Percentiles rank a stretch among this genome's conserved stretches.
Evolutionary conservation across 2,888 invertebrate species (phyloP).

Genomic region (Spodoptera littoralis): DNA sequence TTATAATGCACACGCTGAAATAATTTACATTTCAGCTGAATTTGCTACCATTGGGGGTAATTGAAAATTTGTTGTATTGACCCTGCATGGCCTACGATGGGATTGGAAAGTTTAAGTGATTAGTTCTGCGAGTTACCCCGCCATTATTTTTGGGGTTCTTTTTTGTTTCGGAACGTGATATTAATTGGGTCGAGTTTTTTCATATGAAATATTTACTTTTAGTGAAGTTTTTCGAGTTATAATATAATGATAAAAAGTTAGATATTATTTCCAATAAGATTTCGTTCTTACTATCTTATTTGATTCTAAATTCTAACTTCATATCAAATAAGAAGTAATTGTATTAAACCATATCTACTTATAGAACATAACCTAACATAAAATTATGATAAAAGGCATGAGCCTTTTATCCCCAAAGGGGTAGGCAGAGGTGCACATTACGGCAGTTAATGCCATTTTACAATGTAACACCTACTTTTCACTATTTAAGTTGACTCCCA

Average conservation of each 20-base stretch:
- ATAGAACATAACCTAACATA: too few species aligned
- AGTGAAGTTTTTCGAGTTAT: too few species aligned
- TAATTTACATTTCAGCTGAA: conserved; percentile 89
- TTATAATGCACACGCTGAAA: conserved; percentile 88
- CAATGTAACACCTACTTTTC: too few species aligned
- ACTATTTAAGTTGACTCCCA: too few species aligned
- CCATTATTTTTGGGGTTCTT: conserved; percentile 42
- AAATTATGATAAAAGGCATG: too few species aligned
- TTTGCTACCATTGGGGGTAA: conserved; percentile 87
- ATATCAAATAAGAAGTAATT: too few species aligned
- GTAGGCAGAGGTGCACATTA: too few species aligned
- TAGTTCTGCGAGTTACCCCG: conserved; percentile 67
- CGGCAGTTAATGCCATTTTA: too few species aligned
- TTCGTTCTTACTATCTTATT: not conserved
- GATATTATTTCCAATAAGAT: conserved; percentile 15
- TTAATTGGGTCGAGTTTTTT: conserved; percentile 24
- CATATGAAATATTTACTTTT: too few species aligned
- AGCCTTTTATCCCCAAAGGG: too few species aligned
- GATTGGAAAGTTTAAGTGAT: conserved; percentile 74
- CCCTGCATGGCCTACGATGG: conserved; percentile 77
- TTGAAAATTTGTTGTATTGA: conserved; percentile 89
- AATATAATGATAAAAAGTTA: not conserved
- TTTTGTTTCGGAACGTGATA: conserved; percentile 22
- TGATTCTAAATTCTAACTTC: not conserved
- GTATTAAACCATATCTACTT: too few species aligned